Evolutionary conservation across 2,797 vertebrate species (phyloP).

Genomic region (Coregonus ussuriensis): DNA sequence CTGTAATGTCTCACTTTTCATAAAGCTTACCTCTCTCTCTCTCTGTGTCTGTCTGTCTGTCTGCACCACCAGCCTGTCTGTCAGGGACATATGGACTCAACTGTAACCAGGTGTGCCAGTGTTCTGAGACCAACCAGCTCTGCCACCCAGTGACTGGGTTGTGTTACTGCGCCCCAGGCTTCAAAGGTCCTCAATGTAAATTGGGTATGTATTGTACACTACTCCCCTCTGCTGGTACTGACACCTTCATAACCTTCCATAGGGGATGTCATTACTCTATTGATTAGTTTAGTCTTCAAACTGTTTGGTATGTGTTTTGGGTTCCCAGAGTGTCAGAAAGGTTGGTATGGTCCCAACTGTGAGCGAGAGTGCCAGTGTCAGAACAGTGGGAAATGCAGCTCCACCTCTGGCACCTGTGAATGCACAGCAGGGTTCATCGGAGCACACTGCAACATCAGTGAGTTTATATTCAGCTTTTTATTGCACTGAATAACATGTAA

Average conservation of each 20-base stretch:
- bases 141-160: slow-evolving; percentile 87
- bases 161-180: slow-evolving; percentile 86
- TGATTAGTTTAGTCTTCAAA: neutral
- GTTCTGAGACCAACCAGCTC: slow-evolving; percentile 82
- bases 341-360: slow-evolving; percentile 80
- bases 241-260: neutral
- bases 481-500: neutral
- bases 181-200: slow-evolving; percentile 77
- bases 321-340: slow-evolving; percentile 74
- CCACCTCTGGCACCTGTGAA: slow-evolving; percentile 75
- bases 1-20: neutral
- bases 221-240: neutral
- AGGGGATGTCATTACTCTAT: neutral
- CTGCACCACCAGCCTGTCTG: slow-evolving; percentile 77
- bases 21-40: neutral
- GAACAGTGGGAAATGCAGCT: slow-evolving; percentile 77
- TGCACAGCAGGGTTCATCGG: slow-evolving; percentile 85
- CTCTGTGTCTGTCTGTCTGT: neutral
- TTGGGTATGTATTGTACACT: slow-evolving; percentile 69
- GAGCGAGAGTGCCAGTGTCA: slow-evolving; percentile 75
- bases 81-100: slow-evolving; percentile 85
- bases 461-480: slow-evolving; percentile 54
- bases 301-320: too few species aligned
- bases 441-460: slow-evolving; percentile 82
- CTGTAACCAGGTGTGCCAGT: slow-evolving; percentile 84